phyloP scores from a whole-genome alignment of 1,140 invertebrate genomes.

The Anagrus nilaparvatae region DNA sequence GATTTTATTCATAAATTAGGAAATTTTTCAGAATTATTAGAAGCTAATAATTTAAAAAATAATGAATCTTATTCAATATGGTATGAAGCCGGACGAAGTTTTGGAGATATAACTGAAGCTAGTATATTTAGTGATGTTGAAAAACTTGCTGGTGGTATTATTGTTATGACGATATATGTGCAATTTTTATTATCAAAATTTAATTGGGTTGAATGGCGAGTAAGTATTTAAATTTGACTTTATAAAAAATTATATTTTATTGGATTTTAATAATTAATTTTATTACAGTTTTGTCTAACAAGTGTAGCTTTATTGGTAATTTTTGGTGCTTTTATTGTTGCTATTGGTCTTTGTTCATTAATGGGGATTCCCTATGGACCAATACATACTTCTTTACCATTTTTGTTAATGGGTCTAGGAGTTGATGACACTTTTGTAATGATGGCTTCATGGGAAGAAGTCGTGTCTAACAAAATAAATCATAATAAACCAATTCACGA shows the following conservation, averaged over 20 bases:
- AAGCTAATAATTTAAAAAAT: constrained; percentile 12
- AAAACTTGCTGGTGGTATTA: constrained; percentile 55
- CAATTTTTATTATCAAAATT: constrained; percentile 61
- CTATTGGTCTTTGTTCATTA: constrained; percentile 62
- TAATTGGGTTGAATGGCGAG: constrained; percentile 63
- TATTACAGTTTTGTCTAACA: constrained; percentile 32
- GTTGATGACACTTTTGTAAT: constrained; percentile 77
- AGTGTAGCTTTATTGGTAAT: constrained; percentile 57
- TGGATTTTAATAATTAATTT: constrained; percentile 2
- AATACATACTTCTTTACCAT: constrained; percentile 71
- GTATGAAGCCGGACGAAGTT: constrained; percentile 59
- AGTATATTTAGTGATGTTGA: constrained; percentile 64
- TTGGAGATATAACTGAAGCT: constrained; percentile 57
- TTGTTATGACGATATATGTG: constrained; percentile 65
- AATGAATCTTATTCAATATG: constrained; percentile 40
- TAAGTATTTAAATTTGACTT: constrained; percentile 33
- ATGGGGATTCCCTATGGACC: constrained; percentile 68
- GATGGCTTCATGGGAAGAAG: constrained; percentile 60
- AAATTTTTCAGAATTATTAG: constrained; percentile 23
- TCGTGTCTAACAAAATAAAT: constrained; percentile 38
- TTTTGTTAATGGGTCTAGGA: constrained; percentile 69
- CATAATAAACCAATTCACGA: constrained; percentile 44
- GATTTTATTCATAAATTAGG: constrained; percentile 47
- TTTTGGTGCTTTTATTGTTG: constrained; percentile 64
- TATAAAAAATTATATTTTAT: neutral